Evolutionary conservation across 1,140 invertebrate species (phyloP), one percentile per base, ranked within the genome.

Genomic region (Zaprionus camerounensis): DNA sequence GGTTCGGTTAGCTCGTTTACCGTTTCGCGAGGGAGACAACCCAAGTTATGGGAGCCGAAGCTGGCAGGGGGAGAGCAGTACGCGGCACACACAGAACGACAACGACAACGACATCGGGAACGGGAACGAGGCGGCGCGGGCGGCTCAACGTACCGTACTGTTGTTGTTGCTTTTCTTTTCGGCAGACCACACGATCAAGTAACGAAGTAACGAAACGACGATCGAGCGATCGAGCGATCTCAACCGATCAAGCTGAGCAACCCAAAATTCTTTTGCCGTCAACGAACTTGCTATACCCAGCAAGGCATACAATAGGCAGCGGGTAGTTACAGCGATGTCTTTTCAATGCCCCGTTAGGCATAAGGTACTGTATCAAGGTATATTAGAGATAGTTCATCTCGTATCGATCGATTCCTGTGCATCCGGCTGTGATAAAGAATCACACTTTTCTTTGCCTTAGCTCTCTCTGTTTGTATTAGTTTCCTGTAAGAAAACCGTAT

Each of bases 1-100:
- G 49, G 12, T 44, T 66, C 64, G 31, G 24, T 26, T 62, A 15
- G 34, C 36, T 44, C 78, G 78, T 79, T 77, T 82, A 70, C 76
- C 66, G 80, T 66, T 75, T 79, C 59, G 41, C 22, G 71, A 66
- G 78, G 61, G 63, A 64, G 72, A 66, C 61, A 70, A 46, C 58
- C 62, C 65, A 34, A 66, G 15, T 77, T 78, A 64, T 15, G 38
- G n/a, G 26, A 51, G 20, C 38, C n/a, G 15, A 7, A 12, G 61
- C 15, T 20, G 31, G n/a, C 13, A 17, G 22, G 57, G 34, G 5
- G 34, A 5, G 55, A 13, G 22, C 6, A 20, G 7, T 0, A 20
- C 9, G 13, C 41, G 4, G 13, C 3, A 22, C 20, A 11, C 22
- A 28, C 5, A 15, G 4, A 53, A 55, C 28, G 55, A 36, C 20